phyloP scores from a whole-genome alignment of 2,888 invertebrate genomes.

The Marasmarcha lunaedactyla region DNA sequence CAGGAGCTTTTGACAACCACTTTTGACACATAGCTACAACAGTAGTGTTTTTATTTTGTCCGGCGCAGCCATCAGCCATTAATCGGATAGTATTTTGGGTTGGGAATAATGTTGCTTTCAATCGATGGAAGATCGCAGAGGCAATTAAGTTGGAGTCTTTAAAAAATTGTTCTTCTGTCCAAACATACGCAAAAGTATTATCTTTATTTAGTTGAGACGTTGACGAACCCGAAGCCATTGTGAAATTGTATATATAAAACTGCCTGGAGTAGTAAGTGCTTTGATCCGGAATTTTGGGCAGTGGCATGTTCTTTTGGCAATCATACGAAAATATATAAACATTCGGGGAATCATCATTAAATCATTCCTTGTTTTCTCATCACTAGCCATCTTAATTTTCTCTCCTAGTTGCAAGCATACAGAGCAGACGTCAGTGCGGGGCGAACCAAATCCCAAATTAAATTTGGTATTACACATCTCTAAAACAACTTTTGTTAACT shows the following conservation, averaged over 20 bases:
- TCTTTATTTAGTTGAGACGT: slow-evolving; percentile 5
- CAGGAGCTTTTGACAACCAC: slow-evolving; percentile 7
- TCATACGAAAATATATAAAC: too few relatives aligned
- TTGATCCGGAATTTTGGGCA: too few relatives aligned
- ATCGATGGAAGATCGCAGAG: slow-evolving; percentile 7
- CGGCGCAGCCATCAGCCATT: slow-evolving; percentile 9
- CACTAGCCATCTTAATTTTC: slow-evolving; percentile 5
- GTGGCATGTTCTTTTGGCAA: too few relatives aligned
- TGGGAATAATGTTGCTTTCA: too few relatives aligned
- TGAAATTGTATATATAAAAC: slow-evolving; percentile 11
- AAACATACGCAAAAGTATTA: slow-evolving; percentile 8
- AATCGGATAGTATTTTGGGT: slow-evolving; percentile 3
- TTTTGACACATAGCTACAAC: slow-evolving; percentile 8
- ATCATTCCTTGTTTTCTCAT: slow-evolving; percentile 7
- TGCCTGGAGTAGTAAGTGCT: too few relatives aligned
- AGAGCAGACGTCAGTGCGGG: slow-evolving; percentile 4
- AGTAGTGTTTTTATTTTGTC: slow-evolving; percentile 10
- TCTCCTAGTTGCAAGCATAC: background rate
- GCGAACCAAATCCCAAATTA: slow-evolving; percentile 11
- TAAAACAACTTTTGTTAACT: slow-evolving; percentile 13
- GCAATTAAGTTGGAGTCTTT: slow-evolving; percentile 9
- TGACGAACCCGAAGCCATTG: slow-evolving; percentile 7
- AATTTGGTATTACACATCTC: slow-evolving; percentile 11
- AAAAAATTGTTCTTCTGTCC: slow-evolving; percentile 10
- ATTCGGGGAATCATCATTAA: too few relatives aligned